Percentiles rank a stretch among this genome's conserved stretches.
These are phyloP conservation scores for Eupithecia inturbata DNA, from an alignment of 2,888 invertebrate species.

Conservation along the genomic window DNA sequence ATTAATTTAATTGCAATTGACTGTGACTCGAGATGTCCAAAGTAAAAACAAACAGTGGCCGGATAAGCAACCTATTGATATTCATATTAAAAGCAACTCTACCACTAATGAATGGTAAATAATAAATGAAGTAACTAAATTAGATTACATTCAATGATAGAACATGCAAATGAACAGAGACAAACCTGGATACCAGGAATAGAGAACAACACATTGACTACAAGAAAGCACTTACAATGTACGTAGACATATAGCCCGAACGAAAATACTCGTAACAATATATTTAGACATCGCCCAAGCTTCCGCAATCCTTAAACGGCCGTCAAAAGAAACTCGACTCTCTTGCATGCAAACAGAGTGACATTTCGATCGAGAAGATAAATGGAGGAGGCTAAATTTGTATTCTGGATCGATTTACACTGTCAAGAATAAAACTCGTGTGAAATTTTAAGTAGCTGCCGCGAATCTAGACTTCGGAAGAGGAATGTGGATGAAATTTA, in stretches of 20 bases:
- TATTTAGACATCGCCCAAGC: constrained; percentile 61
- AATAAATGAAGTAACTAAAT: not conserved
- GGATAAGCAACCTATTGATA: not conserved
- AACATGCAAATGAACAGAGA: not conserved
- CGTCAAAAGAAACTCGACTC: constrained; percentile 42
- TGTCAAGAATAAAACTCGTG: constrained; percentile 55
- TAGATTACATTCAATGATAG: not conserved
- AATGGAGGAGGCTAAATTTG: constrained; percentile 47
- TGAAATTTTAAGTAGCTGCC: constrained; percentile 55
- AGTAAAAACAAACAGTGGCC: no score
- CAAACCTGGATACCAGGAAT: not conserved
- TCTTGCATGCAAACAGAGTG: constrained; percentile 41
- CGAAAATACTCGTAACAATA: constrained; percentile 58
- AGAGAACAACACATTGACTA: constrained; percentile 39
- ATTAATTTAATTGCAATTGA: no score
- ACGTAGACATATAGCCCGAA: constrained; percentile 49
- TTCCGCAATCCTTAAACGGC: constrained; percentile 59
- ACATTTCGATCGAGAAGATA: constrained; percentile 43
- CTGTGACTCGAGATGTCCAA: no score
- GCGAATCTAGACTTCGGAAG: constrained; percentile 35
- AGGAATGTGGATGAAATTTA: constrained; percentile 28
- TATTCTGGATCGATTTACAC: constrained; percentile 54
- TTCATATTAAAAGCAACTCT: not conserved
- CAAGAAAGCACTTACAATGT: constrained; percentile 51
- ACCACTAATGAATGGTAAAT: not conserved